Evolutionary conservation across 2,113 vertebrate species (phyloP).

Genomic region (Callorhinus ursinus): DNA sequence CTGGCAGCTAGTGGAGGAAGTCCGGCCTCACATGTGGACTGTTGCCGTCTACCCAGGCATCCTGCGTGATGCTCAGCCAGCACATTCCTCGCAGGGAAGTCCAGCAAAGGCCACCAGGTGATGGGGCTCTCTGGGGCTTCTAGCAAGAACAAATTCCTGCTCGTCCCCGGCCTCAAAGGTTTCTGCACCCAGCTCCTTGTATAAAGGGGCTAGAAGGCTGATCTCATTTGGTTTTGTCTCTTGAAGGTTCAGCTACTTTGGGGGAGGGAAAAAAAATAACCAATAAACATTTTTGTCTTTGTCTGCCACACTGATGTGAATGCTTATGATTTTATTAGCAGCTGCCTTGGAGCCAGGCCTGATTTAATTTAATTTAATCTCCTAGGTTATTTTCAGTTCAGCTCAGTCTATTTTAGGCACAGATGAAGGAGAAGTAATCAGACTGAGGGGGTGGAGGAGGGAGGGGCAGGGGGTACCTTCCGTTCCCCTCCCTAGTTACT

Average conservation of each 20-base stretch:
- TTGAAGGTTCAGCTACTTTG: neutral
- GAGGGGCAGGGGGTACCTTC: neutral
- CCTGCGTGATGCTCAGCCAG: neutral
- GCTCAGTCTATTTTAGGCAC: conserved; percentile 60
- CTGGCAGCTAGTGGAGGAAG: neutral
- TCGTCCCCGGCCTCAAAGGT: neutral
- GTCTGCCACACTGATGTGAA: conserved; percentile 4
- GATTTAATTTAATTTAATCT: conserved; percentile 75
- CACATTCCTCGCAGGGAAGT: neutral
- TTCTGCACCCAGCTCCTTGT: neutral
- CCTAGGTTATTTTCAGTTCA: conserved; percentile 67
- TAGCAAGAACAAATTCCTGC: neutral
- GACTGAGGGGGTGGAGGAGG: neutral
- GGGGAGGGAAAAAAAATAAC: neutral
- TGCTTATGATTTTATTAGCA: conserved; percentile 71
- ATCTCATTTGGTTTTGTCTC: neutral
- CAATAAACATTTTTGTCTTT: conserved; percentile 11
- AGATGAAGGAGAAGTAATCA: conserved; percentile 31
- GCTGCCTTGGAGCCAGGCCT: conserved; percentile 66
- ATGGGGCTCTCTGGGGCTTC: neutral
- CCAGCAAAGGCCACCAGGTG: neutral
- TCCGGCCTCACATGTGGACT: fast-evolving
- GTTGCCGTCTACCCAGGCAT: neutral
- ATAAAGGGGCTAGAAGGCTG: neutral
- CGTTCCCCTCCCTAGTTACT: fast-evolving